Conservation (phyloP, 2,888 invertebrate genomes). For the Hermaeophaga mercurialis region DNA sequence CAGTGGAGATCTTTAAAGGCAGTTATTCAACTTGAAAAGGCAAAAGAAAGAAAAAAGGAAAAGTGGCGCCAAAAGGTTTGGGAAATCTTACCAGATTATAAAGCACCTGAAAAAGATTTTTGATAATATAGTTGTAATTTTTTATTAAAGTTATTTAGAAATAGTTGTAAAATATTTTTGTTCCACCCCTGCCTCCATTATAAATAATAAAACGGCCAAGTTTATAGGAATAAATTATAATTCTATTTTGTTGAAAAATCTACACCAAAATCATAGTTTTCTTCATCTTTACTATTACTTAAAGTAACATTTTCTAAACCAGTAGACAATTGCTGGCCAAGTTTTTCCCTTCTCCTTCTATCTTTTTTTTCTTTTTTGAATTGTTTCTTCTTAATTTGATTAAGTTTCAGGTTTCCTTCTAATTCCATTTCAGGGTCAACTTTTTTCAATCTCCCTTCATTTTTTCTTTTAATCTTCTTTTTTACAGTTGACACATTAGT, state of each 20-base stretch:
- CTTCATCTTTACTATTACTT: conserved; percentile 48
- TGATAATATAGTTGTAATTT: background rate
- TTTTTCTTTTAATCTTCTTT: conserved; percentile 34
- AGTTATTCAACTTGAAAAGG: conserved; percentile 66
- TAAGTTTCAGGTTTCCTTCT: conserved; percentile 71
- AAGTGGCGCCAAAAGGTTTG: conserved; percentile 75
- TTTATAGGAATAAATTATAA: too few relatives aligned
- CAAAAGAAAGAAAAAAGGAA: conserved; percentile 70
- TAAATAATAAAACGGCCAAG: background rate
- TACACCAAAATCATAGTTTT: conserved; percentile 68
- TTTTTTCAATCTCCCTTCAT: conserved; percentile 54
- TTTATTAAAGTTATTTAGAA: too few relatives aligned
- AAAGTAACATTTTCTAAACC: conserved; percentile 67
- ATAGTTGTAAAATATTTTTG: too few relatives aligned
- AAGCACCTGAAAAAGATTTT: conserved; percentile 55
- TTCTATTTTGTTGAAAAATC: conserved; percentile 57
- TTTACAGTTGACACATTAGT: conserved; percentile 43
- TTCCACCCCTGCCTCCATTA: too few relatives aligned
- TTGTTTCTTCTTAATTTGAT: conserved; percentile 65
- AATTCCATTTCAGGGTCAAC: conserved; percentile 69
- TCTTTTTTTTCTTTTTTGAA: conserved; percentile 72
- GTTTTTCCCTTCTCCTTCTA: conserved; percentile 64
- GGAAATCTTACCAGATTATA: conserved; percentile 73
- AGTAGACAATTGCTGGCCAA: conserved; percentile 66
- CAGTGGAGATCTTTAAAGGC: conserved; percentile 71